Percentiles rank a stretch among this genome's conserved stretches.
Conservation (phyloP, 2,888 invertebrate species). For the Smittia aterrima region DNA sequence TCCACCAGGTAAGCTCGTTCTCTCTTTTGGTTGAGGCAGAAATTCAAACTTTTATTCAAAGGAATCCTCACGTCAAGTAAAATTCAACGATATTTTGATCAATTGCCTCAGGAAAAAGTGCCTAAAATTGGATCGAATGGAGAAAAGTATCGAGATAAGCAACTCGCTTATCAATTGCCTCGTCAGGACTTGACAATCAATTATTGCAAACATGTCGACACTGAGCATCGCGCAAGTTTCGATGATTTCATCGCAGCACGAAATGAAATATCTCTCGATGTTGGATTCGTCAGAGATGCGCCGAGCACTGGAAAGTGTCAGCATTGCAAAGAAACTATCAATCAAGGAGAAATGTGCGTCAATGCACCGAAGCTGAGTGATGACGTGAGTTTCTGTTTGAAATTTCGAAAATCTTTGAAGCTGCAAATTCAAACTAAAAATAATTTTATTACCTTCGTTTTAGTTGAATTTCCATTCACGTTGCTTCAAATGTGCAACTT, state of each 20-base stretch:
- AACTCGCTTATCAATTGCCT: conserved; percentile 86
- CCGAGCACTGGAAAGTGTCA: conserved; percentile 69
- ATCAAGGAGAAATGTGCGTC: conserved; percentile 78
- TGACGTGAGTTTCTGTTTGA: conserved; percentile 53
- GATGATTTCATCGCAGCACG: conserved; percentile 92
- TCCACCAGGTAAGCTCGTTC: conserved; percentile 50
- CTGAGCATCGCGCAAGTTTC: conserved; percentile 74
- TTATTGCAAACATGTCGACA: conserved; percentile 83
- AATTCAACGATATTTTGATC: conserved; percentile 91
- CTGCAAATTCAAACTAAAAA: neutral
- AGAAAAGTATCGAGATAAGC: conserved; percentile 75
- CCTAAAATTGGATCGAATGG: conserved; percentile 74
- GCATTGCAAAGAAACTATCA: conserved; percentile 76
- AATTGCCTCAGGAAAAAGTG: conserved; percentile 77
- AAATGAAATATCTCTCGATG: conserved; percentile 93
- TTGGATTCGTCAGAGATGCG: conserved; percentile 69
- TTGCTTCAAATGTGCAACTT: conserved; percentile 87
- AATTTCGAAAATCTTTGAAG: conserved; percentile 4
- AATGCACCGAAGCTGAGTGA: conserved; percentile 79
- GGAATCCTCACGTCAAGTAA: conserved; percentile 54
- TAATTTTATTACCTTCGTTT: conserved; percentile 13
- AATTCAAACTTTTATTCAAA: too few species aligned
- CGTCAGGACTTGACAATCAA: conserved; percentile 83
- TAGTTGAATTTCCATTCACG: conserved; percentile 82
- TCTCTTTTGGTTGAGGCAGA: too few species aligned